Evolutionary conservation across 2,888 invertebrate species (phyloP).

Genomic region (Tethea ocularis): DNA sequence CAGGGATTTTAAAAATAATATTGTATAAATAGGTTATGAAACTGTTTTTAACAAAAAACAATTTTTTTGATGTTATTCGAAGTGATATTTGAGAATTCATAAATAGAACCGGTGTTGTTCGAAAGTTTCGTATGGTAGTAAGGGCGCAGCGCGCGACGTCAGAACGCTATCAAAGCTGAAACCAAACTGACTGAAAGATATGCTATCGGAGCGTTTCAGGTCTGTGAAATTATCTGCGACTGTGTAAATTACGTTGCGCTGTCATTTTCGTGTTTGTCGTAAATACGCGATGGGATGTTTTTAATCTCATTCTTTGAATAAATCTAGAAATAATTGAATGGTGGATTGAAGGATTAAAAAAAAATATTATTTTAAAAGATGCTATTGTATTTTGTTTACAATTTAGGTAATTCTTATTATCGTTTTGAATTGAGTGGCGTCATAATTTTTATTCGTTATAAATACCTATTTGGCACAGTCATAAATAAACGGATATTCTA

Average conservation of each 20-base stretch:
- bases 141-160: constrained; percentile 33
- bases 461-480: not conserved
- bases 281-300: constrained; percentile 5
- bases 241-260: constrained; percentile 6
- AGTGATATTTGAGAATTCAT: not conserved
- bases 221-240: constrained; percentile 39
- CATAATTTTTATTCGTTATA: not conserved
- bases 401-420: not conserved
- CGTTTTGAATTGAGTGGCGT: not conserved
- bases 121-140: constrained; percentile 40
- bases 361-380: not conserved
- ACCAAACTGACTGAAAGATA: constrained; percentile 45
- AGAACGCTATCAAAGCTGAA: constrained; percentile 41
- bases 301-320: constrained; percentile 3
- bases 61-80: not conserved
- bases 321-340: not conserved
- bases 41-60: not conserved
- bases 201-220: constrained; percentile 24
- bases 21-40: not conserved
- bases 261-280: not conserved
- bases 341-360: not conserved
- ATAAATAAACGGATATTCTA: not conserved
- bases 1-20: not conserved
- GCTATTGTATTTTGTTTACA: not conserved
- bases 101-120: constrained; percentile 9